Percentiles rank a stretch among this genome's conserved stretches.
Evolutionary conservation across 2,797 vertebrate genomes (phyloP).

Genomic region (Peromyscus attwateri): DNA sequence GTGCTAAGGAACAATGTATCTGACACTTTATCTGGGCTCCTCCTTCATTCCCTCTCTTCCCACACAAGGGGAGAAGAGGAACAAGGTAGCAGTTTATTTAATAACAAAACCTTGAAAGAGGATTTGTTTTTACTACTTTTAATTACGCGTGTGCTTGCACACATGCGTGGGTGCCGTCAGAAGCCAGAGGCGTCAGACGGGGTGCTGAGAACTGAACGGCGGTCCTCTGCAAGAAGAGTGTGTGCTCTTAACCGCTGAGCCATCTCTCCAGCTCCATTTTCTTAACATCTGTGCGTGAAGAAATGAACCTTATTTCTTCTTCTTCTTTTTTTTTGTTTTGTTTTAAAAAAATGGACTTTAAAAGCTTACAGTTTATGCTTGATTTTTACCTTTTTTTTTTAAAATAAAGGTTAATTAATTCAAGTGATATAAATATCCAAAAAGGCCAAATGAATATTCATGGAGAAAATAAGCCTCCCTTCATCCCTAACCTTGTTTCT

Average conservation of each 20-base stretch:
- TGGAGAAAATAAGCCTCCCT: neutral
- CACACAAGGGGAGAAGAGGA: neutral
- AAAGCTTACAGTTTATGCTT: neutral
- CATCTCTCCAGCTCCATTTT: neutral
- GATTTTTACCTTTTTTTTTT: neutral
- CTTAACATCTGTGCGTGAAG: neutral
- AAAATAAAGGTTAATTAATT: neutral
- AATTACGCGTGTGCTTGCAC: neutral
- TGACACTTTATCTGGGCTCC: neutral
- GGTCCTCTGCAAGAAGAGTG: neutral
- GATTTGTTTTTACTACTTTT: neutral
- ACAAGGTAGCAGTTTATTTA: neutral
- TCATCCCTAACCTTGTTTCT: neutral
- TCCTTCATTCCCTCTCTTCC: neutral
- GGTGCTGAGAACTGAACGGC: neutral
- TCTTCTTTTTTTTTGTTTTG: too few relatives aligned
- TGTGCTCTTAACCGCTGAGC: neutral
- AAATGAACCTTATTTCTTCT: neutral
- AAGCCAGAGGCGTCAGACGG: neutral
- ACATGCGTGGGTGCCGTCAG: too few relatives aligned
- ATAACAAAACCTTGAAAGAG: neutral
- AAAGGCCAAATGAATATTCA: slow-evolving; percentile 16
- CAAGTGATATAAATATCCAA: slow-evolving; percentile 29
- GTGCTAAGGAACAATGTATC: neutral
- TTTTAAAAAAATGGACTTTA: neutral